A percentile compares a stretch with the other conserved stretches of the same genome.
Conservation (phyloP, 2,113 vertebrate species). For the Pycnonotus jocosus region DNA sequence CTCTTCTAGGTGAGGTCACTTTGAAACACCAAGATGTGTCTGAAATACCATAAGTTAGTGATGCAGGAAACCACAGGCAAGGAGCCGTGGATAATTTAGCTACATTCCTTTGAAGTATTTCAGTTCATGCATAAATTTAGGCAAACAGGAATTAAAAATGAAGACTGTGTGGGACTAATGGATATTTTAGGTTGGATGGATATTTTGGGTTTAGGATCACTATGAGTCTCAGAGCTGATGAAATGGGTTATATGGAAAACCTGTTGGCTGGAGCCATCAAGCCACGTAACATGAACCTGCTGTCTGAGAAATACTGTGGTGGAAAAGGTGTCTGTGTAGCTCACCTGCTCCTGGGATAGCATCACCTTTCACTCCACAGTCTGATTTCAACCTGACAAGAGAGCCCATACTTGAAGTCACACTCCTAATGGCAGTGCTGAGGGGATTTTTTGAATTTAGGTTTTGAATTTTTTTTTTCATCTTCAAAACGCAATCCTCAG, state of each 20-base stretch:
- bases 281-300: fast-evolving
- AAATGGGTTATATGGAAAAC: not conserved
- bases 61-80: not conserved
- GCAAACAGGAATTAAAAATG: not conserved
- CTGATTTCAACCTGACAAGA: not conserved
- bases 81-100: not conserved
- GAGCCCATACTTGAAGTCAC: not conserved
- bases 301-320: not conserved
- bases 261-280: not conserved
- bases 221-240: not conserved
- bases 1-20: not conserved
- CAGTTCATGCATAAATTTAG: not conserved
- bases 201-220: not conserved
- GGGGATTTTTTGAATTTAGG: not conserved
- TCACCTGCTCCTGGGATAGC: not conserved
- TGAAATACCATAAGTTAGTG: not conserved
- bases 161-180: not conserved
- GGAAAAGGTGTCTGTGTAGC: not conserved
- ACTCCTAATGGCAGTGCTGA: not conserved
- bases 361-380: not conserved
- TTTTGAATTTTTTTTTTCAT: not conserved
- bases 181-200: not conserved
- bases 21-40: not conserved
- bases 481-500: not conserved
- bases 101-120: not conserved